These are phyloP conservation scores for Trachemys scripta DNA, from an alignment of 2,113 vertebrate genomes.

Conservation along the genomic window DNA sequence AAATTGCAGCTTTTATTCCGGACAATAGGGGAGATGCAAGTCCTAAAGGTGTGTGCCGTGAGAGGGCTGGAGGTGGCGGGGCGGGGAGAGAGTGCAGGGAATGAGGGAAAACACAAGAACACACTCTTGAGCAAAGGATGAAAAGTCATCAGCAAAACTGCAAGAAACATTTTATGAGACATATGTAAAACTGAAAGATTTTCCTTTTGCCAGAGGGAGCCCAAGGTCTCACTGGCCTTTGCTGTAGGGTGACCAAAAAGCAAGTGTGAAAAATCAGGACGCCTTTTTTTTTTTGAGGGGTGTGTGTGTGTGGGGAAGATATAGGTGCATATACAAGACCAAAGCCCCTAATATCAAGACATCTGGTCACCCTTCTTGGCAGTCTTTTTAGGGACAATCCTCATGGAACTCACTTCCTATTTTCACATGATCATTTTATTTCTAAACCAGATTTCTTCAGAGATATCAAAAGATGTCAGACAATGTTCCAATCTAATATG, in stretches of 20 bases:
- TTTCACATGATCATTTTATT: not conserved
- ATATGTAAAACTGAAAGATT: not conserved
- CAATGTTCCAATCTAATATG: not conserved
- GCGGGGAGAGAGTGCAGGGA: not conserved
- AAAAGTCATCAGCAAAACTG: not conserved
- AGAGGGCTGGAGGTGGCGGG: not conserved
- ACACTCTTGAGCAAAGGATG: fast-evolving
- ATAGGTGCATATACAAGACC: not conserved
- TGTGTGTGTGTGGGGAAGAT: no score
- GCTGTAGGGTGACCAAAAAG: not conserved
- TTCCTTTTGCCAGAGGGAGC: not conserved
- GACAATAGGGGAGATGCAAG: not conserved
- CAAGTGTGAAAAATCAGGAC: not conserved
- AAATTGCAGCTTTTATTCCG: not conserved
- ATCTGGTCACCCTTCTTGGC: not conserved
- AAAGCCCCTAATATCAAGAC: not conserved
- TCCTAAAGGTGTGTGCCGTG: not conserved
- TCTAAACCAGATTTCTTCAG: not conserved
- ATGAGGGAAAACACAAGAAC: not conserved
- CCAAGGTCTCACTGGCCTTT: not conserved
- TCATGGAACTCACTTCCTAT: not conserved
- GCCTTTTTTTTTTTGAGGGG: not conserved
- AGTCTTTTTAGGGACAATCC: not conserved
- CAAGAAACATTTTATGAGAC: not conserved
- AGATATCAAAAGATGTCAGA: not conserved